These are phyloP conservation scores for Zapus hudsonius DNA, from an alignment of 2,113 vertebrate genomes.

Conservation along the genomic window DNA sequence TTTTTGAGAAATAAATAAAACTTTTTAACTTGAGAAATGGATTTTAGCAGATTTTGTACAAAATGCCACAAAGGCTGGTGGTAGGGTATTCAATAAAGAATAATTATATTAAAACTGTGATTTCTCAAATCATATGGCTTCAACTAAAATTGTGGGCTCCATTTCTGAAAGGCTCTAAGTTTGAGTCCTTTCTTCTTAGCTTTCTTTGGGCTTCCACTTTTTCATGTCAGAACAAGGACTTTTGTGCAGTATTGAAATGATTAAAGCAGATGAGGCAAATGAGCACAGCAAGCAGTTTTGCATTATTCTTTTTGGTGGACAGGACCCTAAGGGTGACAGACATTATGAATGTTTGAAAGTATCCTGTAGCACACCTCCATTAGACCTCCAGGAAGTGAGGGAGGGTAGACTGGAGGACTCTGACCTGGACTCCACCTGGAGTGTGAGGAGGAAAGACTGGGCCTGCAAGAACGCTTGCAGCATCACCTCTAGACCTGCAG, in stretches of 20 bases:
- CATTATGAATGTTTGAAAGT: neutral
- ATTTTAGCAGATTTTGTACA: neutral
- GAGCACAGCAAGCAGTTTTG: neutral
- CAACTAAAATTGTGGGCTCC: neutral
- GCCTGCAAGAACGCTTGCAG: neutral
- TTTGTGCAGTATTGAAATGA: neutral
- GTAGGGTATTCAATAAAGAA: neutral
- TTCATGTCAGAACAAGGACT: neutral
- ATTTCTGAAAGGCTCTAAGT: neutral
- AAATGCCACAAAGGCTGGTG: neutral
- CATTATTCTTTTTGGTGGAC: neutral
- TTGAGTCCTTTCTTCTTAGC: neutral
- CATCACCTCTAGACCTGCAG: neutral
- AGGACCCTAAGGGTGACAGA: neutral
- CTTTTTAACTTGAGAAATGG: neutral
- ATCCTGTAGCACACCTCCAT: neutral
- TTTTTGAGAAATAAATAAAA: conserved; percentile 10
- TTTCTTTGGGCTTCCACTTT: neutral
- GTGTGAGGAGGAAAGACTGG: neutral
- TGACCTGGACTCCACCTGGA: neutral
- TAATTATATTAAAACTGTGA: neutral
- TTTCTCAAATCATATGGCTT: neutral
- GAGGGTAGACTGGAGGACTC: neutral
- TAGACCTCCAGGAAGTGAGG: neutral
- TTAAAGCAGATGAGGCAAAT: neutral